A percentile compares a stretch with the other conserved stretches of the same genome.
Conservation (phyloP, 2,797 vertebrate genomes). For the Fistularia tabacaria region DNA sequence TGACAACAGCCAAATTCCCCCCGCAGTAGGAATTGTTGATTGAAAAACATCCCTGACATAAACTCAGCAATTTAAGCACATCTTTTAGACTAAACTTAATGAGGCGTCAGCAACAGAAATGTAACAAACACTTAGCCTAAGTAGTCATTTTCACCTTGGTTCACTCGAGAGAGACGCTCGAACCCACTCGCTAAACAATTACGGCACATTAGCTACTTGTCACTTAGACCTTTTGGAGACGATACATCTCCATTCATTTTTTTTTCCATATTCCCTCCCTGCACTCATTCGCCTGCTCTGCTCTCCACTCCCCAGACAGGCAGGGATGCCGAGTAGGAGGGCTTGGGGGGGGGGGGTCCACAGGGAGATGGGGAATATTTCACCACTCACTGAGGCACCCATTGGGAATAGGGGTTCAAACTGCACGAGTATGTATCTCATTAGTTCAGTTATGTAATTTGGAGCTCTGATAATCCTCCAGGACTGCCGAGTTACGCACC, state of each 20-base stretch:
- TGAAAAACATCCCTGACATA: conserved; percentile 41
- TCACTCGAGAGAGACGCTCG: conserved; percentile 47
- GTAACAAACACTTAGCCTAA: conserved; percentile 52
- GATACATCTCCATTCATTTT: conserved; percentile 69
- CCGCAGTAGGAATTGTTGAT: conserved; percentile 34
- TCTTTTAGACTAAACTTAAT: conserved; percentile 58
- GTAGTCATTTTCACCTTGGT: conserved; percentile 58
- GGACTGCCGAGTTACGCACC: conserved; percentile 72
- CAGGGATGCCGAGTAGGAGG: conserved; percentile 47
- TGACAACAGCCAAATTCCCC: conserved; percentile 21
- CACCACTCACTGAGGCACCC: conserved; percentile 69
- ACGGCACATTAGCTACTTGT: conserved; percentile 68
- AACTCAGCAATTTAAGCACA: neutral
- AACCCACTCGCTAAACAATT: conserved; percentile 64
- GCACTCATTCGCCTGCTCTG: conserved; percentile 36
- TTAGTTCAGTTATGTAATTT: conserved; percentile 83
- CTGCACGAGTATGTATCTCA: conserved; percentile 77
- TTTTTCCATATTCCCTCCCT: conserved; percentile 51
- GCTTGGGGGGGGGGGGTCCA: conserved; percentile 43
- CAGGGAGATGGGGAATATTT: conserved; percentile 73
- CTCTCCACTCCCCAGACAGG: conserved; percentile 66
- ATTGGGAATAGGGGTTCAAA: conserved; percentile 73
- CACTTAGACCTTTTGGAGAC: conserved; percentile 71
- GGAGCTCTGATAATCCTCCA: conserved; percentile 78
- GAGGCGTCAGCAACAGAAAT: conserved; percentile 44